phyloP scores from a whole-genome alignment of 1,140 invertebrate species.

The Dendrolimus punctatus region DNA sequence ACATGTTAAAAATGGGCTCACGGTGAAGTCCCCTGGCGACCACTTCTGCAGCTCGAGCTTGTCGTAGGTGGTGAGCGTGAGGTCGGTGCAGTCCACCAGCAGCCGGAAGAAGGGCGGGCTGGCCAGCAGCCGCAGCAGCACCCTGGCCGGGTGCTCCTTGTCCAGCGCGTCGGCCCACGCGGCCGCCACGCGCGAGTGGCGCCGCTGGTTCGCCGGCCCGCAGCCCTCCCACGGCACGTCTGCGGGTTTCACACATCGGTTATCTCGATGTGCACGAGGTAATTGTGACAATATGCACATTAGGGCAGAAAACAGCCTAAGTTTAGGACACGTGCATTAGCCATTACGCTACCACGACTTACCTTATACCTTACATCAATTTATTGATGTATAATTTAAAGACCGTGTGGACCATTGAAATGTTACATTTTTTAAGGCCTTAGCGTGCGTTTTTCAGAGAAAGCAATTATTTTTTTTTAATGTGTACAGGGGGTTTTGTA shows the following conservation, averaged over 20 bases:
- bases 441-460: too few species aligned
- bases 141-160: conserved; percentile 27
- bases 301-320: too few species aligned
- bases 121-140: conserved; percentile 61
- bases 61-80: conserved; percentile 62
- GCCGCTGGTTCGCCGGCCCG: conserved; percentile 76
- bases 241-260: conserved; percentile 4
- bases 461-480: too few species aligned
- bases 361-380: too few species aligned
- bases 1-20: conserved; percentile 33
- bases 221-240: conserved; percentile 73
- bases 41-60: conserved; percentile 78
- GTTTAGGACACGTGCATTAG: too few species aligned
- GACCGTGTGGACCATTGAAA: too few species aligned
- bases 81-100: conserved; percentile 77
- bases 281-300: too few species aligned
- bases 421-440: too few species aligned
- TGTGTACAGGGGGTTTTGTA: too few species aligned
- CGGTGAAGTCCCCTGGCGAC: conserved; percentile 76
- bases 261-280: too few species aligned
- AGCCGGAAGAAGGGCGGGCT: conserved; percentile 72
- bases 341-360: too few species aligned
- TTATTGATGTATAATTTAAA: too few species aligned
- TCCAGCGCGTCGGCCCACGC: conserved; percentile 41
- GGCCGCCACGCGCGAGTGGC: conserved; percentile 74